Conservation (phyloP, 2,113 vertebrate genomes). For the Heterocephalus glaber region DNA sequence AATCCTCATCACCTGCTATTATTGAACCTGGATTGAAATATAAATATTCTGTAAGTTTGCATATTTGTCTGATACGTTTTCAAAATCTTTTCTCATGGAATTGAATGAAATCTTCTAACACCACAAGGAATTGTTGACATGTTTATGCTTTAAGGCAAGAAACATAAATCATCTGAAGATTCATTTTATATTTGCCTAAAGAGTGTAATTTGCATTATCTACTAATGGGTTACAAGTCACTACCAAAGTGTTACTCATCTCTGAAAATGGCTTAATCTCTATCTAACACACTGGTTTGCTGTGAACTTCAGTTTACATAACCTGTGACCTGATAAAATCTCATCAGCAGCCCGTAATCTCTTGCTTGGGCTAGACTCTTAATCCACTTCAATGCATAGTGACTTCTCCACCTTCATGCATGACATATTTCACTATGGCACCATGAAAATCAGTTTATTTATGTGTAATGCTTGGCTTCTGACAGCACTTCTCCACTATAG, state of each 20-base stretch:
- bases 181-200: background rate
- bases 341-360: background rate
- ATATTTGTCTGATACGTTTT: background rate
- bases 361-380: background rate
- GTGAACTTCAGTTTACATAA: slow-evolving; percentile 36
- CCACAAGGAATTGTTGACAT: background rate
- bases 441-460: slow-evolving; percentile 55
- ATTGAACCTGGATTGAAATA: background rate
- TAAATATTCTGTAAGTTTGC: background rate
- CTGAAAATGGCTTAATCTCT: background rate
- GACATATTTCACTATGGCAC: background rate
- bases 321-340: background rate
- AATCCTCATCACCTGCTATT: background rate
- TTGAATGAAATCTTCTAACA: background rate
- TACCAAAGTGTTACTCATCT: background rate
- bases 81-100: background rate
- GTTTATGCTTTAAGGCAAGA: background rate
- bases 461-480: slow-evolving; percentile 49
- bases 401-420: background rate
- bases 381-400: background rate
- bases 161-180: background rate
- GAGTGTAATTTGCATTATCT: background rate
- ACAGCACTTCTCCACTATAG: background rate
- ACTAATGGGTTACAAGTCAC: background rate
- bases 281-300: background rate